A percentile compares a stretch with the other conserved stretches of the same genome.
Conservation (phyloP, 1,140 invertebrate genomes). For the Drosophila triauraria region DNA sequence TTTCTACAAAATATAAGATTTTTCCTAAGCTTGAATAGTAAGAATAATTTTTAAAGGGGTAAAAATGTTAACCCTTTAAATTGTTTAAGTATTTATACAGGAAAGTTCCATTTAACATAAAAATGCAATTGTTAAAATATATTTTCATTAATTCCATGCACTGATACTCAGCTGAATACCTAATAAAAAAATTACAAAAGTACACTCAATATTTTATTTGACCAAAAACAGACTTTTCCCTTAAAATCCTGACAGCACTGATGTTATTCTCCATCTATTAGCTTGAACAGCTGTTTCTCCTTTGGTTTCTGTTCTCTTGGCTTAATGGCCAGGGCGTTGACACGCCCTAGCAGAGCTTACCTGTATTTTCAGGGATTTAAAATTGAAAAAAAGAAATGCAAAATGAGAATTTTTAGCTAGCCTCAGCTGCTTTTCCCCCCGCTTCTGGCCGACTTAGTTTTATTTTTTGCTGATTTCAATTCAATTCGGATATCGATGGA, state of each 20-base stretch:
- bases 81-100: neutral
- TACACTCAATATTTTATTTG: neutral
- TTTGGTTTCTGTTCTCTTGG: conserved; percentile 12
- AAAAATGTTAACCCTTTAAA: neutral
- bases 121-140: no score
- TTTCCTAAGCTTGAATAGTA: no score
- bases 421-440: conserved; percentile 49
- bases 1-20: neutral
- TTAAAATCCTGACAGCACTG: neutral
- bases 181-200: neutral
- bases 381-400: conserved; percentile 27
- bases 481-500: conserved; percentile 48
- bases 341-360: conserved; percentile 49
- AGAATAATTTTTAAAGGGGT: neutral
- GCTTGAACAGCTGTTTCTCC: conserved; percentile 46
- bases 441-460: conserved; percentile 51
- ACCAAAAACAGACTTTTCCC: neutral
- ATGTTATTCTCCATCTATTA: conserved; percentile 6
- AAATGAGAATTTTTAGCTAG: conserved; percentile 40
- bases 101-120: no score
- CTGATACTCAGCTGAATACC: no score
- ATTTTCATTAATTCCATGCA: no score
- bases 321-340: conserved; percentile 26
- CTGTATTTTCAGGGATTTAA: conserved; percentile 47
- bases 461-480: conserved; percentile 59